Evolutionary conservation across 2,888 invertebrate genomes (phyloP).

Genomic region (Acronicta psi): DNA sequence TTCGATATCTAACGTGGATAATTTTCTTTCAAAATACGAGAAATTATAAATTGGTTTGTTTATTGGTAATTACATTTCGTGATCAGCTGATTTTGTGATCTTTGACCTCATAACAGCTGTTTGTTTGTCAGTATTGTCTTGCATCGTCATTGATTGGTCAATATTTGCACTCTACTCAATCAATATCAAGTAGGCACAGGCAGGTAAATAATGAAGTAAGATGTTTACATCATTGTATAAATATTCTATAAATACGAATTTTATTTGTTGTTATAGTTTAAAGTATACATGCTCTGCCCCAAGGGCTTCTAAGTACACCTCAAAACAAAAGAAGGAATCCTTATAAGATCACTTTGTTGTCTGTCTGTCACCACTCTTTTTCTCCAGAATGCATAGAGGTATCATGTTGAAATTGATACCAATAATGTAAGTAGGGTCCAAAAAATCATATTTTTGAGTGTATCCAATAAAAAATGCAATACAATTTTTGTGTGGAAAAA

Average conservation of each 20-base stretch:
- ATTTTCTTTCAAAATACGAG: slow-evolving; percentile 3
- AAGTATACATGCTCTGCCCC: no score
- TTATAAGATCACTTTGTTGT: no score
- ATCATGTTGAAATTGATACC: no score
- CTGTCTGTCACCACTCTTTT: no score
- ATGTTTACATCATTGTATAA: slow-evolving; percentile 19
- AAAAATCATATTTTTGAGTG: no score
- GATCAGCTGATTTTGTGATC: slow-evolving; percentile 85
- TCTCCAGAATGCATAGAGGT: no score
- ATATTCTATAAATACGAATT: not conserved
- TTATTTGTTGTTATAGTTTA: no score
- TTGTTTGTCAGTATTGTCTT: slow-evolving; percentile 53
- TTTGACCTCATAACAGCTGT: slow-evolving; percentile 84
- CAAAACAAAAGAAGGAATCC: no score
- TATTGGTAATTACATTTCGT: slow-evolving; percentile 53
- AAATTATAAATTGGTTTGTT: slow-evolving; percentile 33
- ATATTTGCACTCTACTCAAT: slow-evolving; percentile 22
- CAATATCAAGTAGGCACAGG: slow-evolving; percentile 20
- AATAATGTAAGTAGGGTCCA: no score
- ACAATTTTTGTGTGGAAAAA: no score
- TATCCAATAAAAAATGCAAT: no score
- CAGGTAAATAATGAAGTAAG: slow-evolving; percentile 1
- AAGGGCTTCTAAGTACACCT: no score
- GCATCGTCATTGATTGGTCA: slow-evolving; percentile 34
- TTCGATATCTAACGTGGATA: not conserved